These are phyloP conservation scores for Drosophila meridionalis DNA, from an alignment of 2,888 invertebrate genomes.

Conservation along the genomic window DNA sequence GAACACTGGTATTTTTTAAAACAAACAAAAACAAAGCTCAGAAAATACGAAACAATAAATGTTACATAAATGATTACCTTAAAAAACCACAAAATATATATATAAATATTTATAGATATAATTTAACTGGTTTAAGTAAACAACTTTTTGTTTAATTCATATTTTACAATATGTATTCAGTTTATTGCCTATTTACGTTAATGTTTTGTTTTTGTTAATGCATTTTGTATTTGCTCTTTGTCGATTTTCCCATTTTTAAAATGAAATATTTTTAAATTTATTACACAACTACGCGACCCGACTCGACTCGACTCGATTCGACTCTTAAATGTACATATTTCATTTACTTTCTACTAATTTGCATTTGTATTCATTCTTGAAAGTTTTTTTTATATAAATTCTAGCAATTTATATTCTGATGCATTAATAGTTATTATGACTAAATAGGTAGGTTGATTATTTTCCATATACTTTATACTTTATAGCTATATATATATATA, in stretches of 20 bases:
- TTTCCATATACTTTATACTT: constrained; percentile 54
- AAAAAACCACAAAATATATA: background rate
- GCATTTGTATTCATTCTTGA: constrained; percentile 58
- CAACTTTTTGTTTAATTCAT: constrained; percentile 45
- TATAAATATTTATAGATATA: background rate
- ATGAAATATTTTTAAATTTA: constrained; percentile 58
- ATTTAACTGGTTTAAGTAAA: background rate
- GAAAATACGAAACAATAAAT: background rate
- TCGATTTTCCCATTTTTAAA: constrained; percentile 59
- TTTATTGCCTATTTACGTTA: constrained; percentile 67
- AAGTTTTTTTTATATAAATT: constrained; percentile 75
- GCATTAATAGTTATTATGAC: constrained; percentile 63
- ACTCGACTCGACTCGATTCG: constrained; percentile 20
- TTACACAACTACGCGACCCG: constrained; percentile 65
- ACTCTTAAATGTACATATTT: constrained; percentile 67
- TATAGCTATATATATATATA: constrained; percentile 26
- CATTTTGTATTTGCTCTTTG: constrained; percentile 59
- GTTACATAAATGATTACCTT: background rate
- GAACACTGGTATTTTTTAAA: constrained; percentile 1
- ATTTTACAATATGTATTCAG: constrained; percentile 69
- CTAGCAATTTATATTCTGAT: constrained; percentile 69
- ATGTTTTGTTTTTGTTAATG: constrained; percentile 27
- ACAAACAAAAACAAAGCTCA: background rate
- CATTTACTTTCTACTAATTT: constrained; percentile 71
- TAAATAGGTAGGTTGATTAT: constrained; percentile 78